Evolutionary conservation across 1,140 invertebrate genomes (phyloP), one percentile per base, ranked within the genome.

Genomic region (Bombus sylvicola): DNA sequence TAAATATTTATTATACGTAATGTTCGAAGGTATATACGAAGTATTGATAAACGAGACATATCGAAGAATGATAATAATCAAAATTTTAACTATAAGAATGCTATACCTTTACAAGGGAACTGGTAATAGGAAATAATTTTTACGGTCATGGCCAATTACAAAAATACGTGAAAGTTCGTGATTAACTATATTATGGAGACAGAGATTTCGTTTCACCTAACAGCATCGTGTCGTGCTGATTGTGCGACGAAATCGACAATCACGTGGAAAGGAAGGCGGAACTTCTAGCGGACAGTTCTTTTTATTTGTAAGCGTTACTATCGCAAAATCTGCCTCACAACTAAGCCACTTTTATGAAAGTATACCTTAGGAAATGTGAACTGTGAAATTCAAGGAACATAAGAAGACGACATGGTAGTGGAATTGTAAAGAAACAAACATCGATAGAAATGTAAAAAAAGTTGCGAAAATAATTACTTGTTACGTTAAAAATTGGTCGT

Each of bases 211-310:
- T 69, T 77, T 83, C 73, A 34, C n/a, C 62, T 41, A 31, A 43
- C 62, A 34, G 81, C 37, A 53, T 74, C 69, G 37, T 53, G 28
- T 25, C 57, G n/a, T 25, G 71, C 62, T 10, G 69, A 73, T 59
- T 43, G 69, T 31, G 47, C 53, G 12, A 59, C 59, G 72, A 41
- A 64, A 78, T 77, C 41, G 47, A 41, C 43, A 78, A 83, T 78
- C 53, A 64, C 41, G 57, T 47, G 39, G 47, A 83, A 78, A 69
- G 57, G 74, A 83, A 69, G 64, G 64, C 74, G 82, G 74, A 71
- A 83, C 28, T 75, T 15, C 22, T 41, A 25, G 25, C 15, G 9
- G 37, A 12, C 28, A 43, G 8, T 25, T 68, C 13, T 66, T 64
- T 31, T 64, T 66, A 15, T 31, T n/a, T 9, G 22, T 28, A 2